Conservation (phyloP, 2,113 vertebrate species). For the Australoheros scitulus region DNA sequence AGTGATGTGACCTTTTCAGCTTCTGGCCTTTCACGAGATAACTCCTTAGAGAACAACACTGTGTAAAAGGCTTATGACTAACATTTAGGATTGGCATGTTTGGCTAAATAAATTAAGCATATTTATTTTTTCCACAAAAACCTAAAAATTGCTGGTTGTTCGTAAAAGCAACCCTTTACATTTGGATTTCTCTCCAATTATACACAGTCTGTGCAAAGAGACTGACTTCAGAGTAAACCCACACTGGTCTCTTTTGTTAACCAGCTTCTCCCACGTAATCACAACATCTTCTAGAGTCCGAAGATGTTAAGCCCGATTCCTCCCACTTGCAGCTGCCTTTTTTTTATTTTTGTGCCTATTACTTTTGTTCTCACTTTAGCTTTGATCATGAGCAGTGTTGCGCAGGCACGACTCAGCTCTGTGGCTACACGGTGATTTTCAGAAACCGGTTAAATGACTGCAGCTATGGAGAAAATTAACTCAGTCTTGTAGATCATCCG, state of each 20-base stretch:
- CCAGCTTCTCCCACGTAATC: constrained; percentile 57
- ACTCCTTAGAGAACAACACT: background rate
- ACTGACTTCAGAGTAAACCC: constrained; percentile 37
- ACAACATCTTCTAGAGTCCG: constrained; percentile 47
- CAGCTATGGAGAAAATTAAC: background rate
- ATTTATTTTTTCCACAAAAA: background rate
- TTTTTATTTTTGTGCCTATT: constrained; percentile 12
- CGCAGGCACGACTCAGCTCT: background rate
- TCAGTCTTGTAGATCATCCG: background rate
- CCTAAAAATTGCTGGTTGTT: background rate
- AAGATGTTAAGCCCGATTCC: constrained; percentile 52
- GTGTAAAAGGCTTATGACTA: background rate
- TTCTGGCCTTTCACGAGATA: constrained; percentile 1
- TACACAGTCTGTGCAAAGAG: background rate
- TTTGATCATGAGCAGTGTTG: background rate
- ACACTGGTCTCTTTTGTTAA: constrained; percentile 51
- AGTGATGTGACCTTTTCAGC: background rate
- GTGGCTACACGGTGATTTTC: background rate
- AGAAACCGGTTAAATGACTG: constrained; percentile 12
- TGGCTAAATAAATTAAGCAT: background rate
- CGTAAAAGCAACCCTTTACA: background rate
- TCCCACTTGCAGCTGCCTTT: constrained; percentile 72
- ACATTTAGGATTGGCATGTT: background rate
- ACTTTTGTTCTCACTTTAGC: constrained; percentile 43
- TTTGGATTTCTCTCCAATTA: background rate